Base-by-base conservation (phyloP, 2,888 invertebrate genomes). In the Pollenia griseotomentosa region DNA sequence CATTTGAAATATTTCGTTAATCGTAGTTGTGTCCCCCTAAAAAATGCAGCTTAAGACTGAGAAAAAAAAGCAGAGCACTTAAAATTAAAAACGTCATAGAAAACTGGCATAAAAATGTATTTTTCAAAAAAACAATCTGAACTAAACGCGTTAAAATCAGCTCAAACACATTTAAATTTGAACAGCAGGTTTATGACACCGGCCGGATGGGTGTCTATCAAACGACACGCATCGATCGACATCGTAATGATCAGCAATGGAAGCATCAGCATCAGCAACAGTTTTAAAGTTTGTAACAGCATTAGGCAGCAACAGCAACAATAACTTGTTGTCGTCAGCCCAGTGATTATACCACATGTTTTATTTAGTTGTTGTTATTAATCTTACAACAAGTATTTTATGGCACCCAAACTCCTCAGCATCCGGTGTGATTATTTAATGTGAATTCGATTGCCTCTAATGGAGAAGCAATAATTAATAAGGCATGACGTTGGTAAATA, bases 121-220 rank as follows among this genome's bases (percentile, higher is more conserved):
- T 23, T 11, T 66, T 65, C 9, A 40, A 53, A 3, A 55, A 19
- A 16, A 33, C 40, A 68, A 68, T 57, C 40, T 40, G 48, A 79
- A 53, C 53, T 65, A 42, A 66, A 68, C 81, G 82, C 82, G 78
- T 83, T 83, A 57, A 86, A 78, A 44, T 78, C 78, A 86, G 82
- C 78, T 70, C 55, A 70, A 44, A 74, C 44, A 75, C 75, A 78
- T 73, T 74, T 73, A 70, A 83, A 84, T 84, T 73, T 81, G 78
- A 87, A 79, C 86, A 84, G 77, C 87, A 87, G 84, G 84, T 84
- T 84, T 84, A 87, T 87, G 87, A 87, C 84, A 84, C 42, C 84
- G 80, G 84, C 80, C 87, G 81, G 84, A 84, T 87, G 84, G 87
- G 73, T 87, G 87, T 87, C 84, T 87, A 74, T 87, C 84, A 84